Conservation (phyloP, 2,888 invertebrate species). For the Caenorhabditis auriculariae region DNA sequence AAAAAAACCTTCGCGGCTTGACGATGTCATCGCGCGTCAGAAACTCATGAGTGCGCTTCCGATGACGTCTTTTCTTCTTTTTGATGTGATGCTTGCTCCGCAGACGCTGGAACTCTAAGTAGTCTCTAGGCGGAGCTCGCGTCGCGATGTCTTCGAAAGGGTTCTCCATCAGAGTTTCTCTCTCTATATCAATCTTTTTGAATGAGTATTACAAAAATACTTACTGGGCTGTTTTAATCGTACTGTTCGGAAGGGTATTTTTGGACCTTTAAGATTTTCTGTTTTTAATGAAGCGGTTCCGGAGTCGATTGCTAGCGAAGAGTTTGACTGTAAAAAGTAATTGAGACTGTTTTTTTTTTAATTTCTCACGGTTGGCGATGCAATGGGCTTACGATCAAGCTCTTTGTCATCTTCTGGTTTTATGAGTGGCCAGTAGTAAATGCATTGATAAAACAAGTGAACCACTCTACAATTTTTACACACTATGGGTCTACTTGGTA, state of each 20-base stretch:
- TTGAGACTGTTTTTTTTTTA: not conserved
- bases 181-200: no score
- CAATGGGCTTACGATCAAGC: constrained; percentile 21
- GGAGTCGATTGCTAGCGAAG: not conserved
- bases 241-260: no score
- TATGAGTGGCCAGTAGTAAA: no score
- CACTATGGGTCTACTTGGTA: no score
- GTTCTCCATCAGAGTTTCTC: no score
- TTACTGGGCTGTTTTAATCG: no score
- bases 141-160: constrained; percentile 47
- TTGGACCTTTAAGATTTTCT: no score
- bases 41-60: constrained; percentile 21
- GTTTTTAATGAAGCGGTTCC: no score
- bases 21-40: constrained; percentile 27
- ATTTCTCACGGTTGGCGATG: not conserved
- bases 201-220: no score
- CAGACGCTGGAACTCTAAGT: constrained; percentile 15
- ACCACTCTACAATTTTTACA: no score
- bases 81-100: constrained; percentile 20
- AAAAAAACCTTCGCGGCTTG: no score
- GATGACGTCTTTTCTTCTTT: constrained; percentile 13
- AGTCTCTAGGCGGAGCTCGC: constrained; percentile 30
- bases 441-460: no score
- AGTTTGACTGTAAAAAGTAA: not conserved
- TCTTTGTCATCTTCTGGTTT: constrained; percentile 31